Conservation (phyloP, 2,888 invertebrate genomes). For the Spodoptera picta region DNA sequence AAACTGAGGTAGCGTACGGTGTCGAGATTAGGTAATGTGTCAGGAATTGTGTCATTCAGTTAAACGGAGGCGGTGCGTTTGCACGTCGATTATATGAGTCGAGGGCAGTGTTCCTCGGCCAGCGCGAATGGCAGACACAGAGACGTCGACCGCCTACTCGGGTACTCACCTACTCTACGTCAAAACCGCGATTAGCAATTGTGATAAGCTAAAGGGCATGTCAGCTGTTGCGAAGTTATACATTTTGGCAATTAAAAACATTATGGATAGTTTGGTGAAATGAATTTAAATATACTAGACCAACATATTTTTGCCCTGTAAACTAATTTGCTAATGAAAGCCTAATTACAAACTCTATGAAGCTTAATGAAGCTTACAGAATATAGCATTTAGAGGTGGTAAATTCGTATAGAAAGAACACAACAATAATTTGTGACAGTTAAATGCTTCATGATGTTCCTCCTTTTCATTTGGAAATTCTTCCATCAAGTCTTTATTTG, state of each 20-base stretch:
- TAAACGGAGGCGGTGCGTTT: slow-evolving; percentile 82
- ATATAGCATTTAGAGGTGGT: no score
- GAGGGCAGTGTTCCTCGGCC: slow-evolving; percentile 77
- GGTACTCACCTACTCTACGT: slow-evolving; percentile 56
- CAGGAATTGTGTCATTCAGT: slow-evolving; percentile 86
- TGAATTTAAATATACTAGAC: no score
- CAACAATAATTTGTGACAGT: no score
- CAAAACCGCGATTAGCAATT: slow-evolving; percentile 46
- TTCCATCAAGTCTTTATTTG: slow-evolving; percentile 35
- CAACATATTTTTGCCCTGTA: no score
- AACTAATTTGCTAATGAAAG: no score
- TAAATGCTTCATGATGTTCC: no score
- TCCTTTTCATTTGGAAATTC: not conserved
- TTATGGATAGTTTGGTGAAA: slow-evolving; percentile 11
- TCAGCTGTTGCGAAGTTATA: slow-evolving; percentile 26
- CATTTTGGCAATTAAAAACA: slow-evolving; percentile 37
- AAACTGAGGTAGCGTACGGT: slow-evolving; percentile 74
- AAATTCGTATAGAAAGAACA: no score
- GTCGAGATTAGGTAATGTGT: slow-evolving; percentile 81
- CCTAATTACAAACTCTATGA: no score
- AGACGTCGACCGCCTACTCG: slow-evolving; percentile 74
- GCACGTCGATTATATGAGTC: slow-evolving; percentile 77
- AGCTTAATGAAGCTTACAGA: no score
- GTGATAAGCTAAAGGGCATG: slow-evolving; percentile 43
- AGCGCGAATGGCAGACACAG: slow-evolving; percentile 72